Conservation (phyloP, 2,888 invertebrate species). For the Mythimna ferrago region DNA sequence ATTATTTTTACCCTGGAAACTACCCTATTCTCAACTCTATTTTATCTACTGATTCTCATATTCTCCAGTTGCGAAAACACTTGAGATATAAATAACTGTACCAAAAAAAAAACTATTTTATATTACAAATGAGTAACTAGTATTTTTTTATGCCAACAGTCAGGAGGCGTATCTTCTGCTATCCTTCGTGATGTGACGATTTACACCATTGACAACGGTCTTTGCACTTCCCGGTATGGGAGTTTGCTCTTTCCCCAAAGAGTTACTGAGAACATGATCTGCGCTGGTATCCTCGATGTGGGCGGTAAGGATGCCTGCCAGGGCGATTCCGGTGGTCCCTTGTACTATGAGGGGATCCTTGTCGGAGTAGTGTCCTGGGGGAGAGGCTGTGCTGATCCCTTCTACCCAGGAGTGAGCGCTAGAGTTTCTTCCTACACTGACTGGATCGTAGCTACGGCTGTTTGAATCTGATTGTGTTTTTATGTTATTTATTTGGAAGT, state of each 20-base stretch:
- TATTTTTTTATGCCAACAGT: conserved; percentile 54
- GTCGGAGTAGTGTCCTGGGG: conserved; percentile 89
- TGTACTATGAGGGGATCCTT: conserved; percentile 76
- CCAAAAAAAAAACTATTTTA: neutral
- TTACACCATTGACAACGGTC: conserved; percentile 72
- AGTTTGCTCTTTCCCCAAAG: conserved; percentile 27
- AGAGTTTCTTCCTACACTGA: conserved; percentile 75
- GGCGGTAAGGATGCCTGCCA: conserved; percentile 80
- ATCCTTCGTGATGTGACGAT: conserved; percentile 71
- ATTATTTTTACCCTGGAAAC: no score
- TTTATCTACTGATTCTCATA: no score
- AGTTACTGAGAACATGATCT: conserved; percentile 80
- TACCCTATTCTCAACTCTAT: no score
- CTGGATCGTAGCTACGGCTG: conserved; percentile 70
- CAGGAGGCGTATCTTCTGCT: conserved; percentile 63
- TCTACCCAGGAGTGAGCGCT: conserved; percentile 86
- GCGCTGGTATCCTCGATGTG: conserved; percentile 74
- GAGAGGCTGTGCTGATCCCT: conserved; percentile 80
- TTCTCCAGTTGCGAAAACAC: no score
- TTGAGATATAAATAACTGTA: no score
- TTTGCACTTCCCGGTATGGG: conserved; percentile 73
- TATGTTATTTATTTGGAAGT: conserved; percentile 25
- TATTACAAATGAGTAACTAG: neutral
- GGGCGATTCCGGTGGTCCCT: conserved; percentile 88
- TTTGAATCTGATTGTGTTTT: conserved; percentile 17